Evolutionary conservation across 2,797 vertebrate species (phyloP).

Genomic region (Acropternis orthonyx): DNA sequence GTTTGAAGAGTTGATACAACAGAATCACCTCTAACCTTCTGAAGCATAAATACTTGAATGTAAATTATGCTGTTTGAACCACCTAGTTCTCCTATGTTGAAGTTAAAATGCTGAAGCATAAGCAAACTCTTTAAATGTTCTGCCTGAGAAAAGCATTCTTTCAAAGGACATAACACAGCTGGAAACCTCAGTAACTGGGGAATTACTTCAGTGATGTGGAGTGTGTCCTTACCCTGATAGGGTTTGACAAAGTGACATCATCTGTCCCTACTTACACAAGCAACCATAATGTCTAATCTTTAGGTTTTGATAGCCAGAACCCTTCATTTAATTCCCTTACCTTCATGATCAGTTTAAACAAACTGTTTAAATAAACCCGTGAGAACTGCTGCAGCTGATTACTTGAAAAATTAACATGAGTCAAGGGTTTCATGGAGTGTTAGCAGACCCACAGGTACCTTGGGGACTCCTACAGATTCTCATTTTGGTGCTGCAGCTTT

Average conservation of each 20-base stretch:
- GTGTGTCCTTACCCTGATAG: not conserved
- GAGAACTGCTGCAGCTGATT: conserved; percentile 8
- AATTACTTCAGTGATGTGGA: not conserved
- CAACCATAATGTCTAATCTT: accelerated
- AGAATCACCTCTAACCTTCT: not conserved
- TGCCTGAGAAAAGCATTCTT: not conserved
- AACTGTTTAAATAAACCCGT: not conserved
- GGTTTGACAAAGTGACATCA: not conserved
- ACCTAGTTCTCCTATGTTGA: not conserved
- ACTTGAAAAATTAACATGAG: not conserved
- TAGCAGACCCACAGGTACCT: not conserved
- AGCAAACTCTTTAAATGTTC: not conserved
- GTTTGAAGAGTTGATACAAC: not conserved
- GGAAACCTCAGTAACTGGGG: not conserved
- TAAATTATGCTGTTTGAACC: not conserved
- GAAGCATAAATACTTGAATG: not conserved
- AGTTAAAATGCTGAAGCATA: not conserved
- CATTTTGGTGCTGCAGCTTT: not conserved
- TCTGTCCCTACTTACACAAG: not conserved
- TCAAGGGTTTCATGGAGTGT: not conserved
- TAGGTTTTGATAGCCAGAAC: not conserved
- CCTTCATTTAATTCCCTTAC: not conserved
- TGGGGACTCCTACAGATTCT: not conserved
- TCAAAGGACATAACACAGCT: not conserved
- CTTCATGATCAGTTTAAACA: not conserved